Conservation (phyloP, 2,113 vertebrate species). For the Oostethus manadensis region DNA sequence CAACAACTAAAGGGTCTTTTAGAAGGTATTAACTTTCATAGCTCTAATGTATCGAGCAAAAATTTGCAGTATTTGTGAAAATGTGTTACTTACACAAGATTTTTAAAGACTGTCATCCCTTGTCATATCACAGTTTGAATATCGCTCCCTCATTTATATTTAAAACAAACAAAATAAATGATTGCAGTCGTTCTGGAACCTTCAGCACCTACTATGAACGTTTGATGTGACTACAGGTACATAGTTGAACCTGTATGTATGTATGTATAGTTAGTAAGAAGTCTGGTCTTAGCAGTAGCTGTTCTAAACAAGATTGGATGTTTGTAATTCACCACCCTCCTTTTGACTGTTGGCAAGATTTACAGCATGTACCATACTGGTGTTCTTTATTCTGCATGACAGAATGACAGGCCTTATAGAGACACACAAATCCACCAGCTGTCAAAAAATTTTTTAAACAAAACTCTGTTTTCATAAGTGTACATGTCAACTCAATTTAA, state of each 20-base stretch:
- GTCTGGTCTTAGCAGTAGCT: conserved; percentile 11
- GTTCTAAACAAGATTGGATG: conserved; percentile 11
- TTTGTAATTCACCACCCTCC: conserved; percentile 19
- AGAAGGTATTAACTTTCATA: too few species aligned
- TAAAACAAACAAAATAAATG: too few species aligned
- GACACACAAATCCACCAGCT: conserved; percentile 39
- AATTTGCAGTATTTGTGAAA: too few species aligned
- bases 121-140: too few species aligned
- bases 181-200: too few species aligned
- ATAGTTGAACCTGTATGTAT: conserved; percentile 1
- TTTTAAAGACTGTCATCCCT: too few species aligned
- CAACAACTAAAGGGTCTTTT: too few species aligned
- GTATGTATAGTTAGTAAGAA: conserved; percentile 29
- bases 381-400: conserved; percentile 34
- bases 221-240: background rate
- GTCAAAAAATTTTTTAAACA: conserved; percentile 47
- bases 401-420: conserved; percentile 49
- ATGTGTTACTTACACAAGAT: too few species aligned
- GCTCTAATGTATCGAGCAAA: too few species aligned
- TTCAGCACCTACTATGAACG: too few species aligned
- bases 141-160: too few species aligned
- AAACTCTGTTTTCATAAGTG: conserved; percentile 31
- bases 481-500: conserved; percentile 30
- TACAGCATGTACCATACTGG: conserved; percentile 22
- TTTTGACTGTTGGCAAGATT: conserved; percentile 30